These are phyloP conservation scores for Monoplex corrugatus DNA, from an alignment of 2,888 invertebrate genomes.

Conservation along the genomic window DNA sequence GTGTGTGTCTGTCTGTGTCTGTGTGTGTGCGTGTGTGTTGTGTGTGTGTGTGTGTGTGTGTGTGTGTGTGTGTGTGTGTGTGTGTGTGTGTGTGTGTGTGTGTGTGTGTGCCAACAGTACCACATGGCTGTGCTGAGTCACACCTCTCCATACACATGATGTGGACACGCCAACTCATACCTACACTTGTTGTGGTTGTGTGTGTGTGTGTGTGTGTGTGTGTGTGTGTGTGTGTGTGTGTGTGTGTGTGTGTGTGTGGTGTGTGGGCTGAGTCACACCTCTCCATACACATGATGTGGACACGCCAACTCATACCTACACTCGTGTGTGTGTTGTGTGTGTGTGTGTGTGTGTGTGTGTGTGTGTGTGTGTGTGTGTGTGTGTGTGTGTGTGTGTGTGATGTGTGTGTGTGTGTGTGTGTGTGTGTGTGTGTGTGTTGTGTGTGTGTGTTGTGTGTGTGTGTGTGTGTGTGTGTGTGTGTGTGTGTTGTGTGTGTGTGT, in stretches of 20 bases:
- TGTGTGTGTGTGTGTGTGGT: neutral
- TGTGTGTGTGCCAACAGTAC: neutral
- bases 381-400: too few species aligned
- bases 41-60: too few species aligned
- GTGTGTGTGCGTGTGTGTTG: neutral
- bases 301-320: neutral
- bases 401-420: too few species aligned
- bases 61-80: too few species aligned
- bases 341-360: too few species aligned
- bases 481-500: too few species aligned
- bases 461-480: too few species aligned
- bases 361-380: too few species aligned
- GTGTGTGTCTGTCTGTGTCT: slow-evolving; percentile 1
- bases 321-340: neutral
- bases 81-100: too few species aligned
- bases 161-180: neutral
- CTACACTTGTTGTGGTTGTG: neutral
- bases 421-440: too few species aligned
- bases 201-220: slow-evolving; percentile 9
- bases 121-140: neutral
- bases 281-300: neutral
- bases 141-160: neutral
- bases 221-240: neutral
- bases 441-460: too few species aligned
- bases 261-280: neutral